These are phyloP conservation scores for Drosophila persimilis DNA, from an alignment of 1,140 invertebrate genomes.

Conservation along the genomic window DNA sequence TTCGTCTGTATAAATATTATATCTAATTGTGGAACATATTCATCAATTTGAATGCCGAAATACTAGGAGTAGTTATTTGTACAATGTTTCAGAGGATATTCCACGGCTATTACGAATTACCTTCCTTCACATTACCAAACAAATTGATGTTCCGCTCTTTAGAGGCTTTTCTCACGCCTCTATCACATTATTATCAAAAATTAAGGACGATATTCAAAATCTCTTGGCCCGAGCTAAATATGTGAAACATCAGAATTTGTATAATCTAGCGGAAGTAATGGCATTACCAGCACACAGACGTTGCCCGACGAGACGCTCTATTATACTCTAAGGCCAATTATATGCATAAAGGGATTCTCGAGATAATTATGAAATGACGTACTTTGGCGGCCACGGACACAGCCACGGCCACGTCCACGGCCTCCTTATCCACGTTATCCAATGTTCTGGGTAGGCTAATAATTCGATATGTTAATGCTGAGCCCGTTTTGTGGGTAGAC, in stretches of 20 bases:
- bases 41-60: too few relatives aligned
- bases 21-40: too few relatives aligned
- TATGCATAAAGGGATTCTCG: constrained; percentile 69
- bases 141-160: too few relatives aligned
- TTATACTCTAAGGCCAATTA: constrained; percentile 76
- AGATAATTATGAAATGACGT: constrained; percentile 75
- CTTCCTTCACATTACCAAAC: too few relatives aligned
- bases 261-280: constrained; percentile 68
- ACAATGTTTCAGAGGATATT: too few relatives aligned
- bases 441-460: constrained; percentile 80
- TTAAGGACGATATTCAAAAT: constrained; percentile 8
- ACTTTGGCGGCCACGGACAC: constrained; percentile 6
- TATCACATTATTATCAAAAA: constrained; percentile 11
- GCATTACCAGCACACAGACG: constrained; percentile 49
- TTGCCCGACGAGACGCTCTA: constrained; percentile 48
- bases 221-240: constrained; percentile 12
- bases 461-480: constrained; percentile 81
- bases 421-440: constrained; percentile 73
- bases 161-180: constrained; percentile 1
- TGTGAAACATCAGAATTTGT: constrained; percentile 39
- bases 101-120: too few relatives aligned
- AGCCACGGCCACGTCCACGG: constrained; percentile 1
- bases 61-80: too few relatives aligned
- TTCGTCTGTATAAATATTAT: background rate
- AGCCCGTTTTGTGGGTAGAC: constrained; percentile 42